Base-by-base conservation (phyloP, 2,113 vertebrate genomes). In the Albula glossodonta region DNA sequence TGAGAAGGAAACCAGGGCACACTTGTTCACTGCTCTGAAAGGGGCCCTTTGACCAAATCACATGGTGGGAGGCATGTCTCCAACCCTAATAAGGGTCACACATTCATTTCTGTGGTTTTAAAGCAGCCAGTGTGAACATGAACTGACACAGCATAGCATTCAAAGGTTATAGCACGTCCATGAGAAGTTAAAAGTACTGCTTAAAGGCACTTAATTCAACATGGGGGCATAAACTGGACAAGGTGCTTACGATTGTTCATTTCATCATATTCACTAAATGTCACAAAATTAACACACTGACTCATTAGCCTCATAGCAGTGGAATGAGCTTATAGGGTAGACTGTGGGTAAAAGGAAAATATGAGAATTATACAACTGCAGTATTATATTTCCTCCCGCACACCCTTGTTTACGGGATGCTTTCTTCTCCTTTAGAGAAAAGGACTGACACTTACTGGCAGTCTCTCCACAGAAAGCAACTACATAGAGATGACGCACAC, bases 181-280 rank as follows among this genome's bases (percentile, higher is more conserved):
- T 25, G 78, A 17, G 80, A 19, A 17, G 53, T 81, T 22, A 17
- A 5, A 51, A n/a, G 51, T 22, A 22, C 13, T 49, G 19, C 49
- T 80, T 17, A 51, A 80, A 52, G 31, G 17, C 4, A 92, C 96
- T 95, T 74, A 10, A 22, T 74, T 5, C 25, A 31, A 10, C 2
- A 31, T 74, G n/a, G 8, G 0, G 70, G 63, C 4, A 1, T 0
- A 22, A n/a, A 8, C 22, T 22, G 70, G 63, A 22, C 17, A 4
- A 22, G 63, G 0, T 41, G 31, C 31, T 41, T 41, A 41, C 1
- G 31, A 1, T 41, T 41, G 31, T 41, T 41, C 31, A 0, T 41
- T 41, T 41, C 31, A 41, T 41, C 31, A 41, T 41, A 41, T 41
- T 41, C 31, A 41, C 31, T 41, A 41, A 41, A 41, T 41, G 31